Percentiles rank a stretch among this genome's conserved stretches.
Evolutionary conservation across 2,113 vertebrate species (phyloP).

Genomic region (Halichoerus grypus): DNA sequence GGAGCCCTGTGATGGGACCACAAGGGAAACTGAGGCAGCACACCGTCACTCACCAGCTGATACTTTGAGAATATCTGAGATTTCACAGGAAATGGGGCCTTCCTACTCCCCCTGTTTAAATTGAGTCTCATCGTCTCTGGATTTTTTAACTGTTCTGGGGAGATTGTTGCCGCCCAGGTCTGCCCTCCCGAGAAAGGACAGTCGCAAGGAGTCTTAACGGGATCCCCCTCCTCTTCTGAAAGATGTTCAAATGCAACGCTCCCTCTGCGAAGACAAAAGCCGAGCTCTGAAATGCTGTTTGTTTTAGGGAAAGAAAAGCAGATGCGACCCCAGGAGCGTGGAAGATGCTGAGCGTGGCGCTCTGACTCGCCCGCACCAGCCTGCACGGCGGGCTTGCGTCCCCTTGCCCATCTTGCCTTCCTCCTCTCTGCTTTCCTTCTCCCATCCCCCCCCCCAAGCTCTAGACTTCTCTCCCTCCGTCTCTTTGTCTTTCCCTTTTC

Average conservation of each 20-base stretch:
- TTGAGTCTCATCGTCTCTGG: background rate
- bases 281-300: background rate
- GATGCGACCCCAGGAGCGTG: fast-evolving
- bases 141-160: background rate
- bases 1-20: fast-evolving
- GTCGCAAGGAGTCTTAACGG: background rate
- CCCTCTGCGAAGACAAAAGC: background rate
- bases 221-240: background rate
- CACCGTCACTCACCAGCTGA: fast-evolving
- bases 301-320: background rate
- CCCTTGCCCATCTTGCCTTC: background rate
- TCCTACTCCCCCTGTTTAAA: background rate
- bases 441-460: background rate
- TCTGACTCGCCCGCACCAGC: fast-evolving
- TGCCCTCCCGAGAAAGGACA: background rate
- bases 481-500: background rate
- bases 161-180: background rate
- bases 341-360: background rate
- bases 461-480: background rate
- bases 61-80: background rate
- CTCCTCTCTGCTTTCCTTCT: background rate
- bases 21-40: background rate
- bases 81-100: no score
- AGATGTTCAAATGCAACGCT: background rate
- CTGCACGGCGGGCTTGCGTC: fast-evolving